A percentile compares a stretch with the other conserved stretches of the same genome.
These are phyloP conservation scores for Aegithalos caudatus DNA, from an alignment of 2,113 vertebrate genomes.

Conservation along the genomic window DNA sequence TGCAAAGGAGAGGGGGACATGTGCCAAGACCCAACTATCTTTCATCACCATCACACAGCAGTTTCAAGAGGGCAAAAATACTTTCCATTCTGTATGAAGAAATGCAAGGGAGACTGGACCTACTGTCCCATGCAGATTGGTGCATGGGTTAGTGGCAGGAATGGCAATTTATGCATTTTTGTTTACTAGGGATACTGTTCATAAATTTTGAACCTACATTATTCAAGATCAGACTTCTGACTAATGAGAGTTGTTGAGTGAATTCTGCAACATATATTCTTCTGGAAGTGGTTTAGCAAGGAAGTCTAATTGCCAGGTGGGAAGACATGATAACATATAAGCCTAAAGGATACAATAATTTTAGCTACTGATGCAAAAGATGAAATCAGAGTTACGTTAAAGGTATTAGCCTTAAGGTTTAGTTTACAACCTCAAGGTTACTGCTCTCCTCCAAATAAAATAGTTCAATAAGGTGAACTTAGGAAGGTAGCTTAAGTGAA, in stretches of 20 bases:
- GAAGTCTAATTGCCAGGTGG: not conserved
- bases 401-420: not conserved
- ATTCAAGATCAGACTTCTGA: not conserved
- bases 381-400: not conserved
- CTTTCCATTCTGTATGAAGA: not conserved
- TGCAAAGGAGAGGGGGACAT: accelerated
- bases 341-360: not conserved
- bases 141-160: not conserved
- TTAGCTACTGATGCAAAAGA: not conserved
- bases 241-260: not conserved
- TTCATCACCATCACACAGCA: not conserved
- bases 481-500: not conserved
- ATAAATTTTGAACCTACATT: not conserved
- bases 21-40: too few relatives aligned
- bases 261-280: not conserved
- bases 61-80: not conserved
- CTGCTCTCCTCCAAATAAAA: not conserved
- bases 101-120: not conserved
- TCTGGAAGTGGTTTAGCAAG: not conserved
- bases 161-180: not conserved
- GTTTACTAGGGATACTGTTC: not conserved
- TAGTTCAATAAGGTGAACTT: not conserved
- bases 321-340: not conserved
- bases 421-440: not conserved
- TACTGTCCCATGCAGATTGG: not conserved